These are phyloP conservation scores for Cryptocephalus moraei DNA, from an alignment of 2,888 invertebrate species.

Conservation along the genomic window DNA sequence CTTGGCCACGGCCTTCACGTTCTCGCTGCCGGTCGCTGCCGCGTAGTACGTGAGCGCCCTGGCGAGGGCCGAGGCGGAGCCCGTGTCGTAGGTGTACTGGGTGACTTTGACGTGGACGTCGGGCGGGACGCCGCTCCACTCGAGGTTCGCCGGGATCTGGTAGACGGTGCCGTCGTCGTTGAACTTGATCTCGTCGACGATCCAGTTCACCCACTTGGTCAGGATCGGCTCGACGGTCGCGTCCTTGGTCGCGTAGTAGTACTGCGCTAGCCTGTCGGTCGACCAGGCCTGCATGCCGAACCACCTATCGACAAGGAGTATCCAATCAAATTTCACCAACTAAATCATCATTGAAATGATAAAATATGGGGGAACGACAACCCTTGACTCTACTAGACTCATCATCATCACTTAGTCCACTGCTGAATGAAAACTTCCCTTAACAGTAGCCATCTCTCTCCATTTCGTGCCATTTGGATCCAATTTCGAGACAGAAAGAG, in stretches of 20 bases:
- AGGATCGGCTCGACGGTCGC: conserved; percentile 8
- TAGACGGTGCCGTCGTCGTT: background rate
- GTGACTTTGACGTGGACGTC: conserved; percentile 15
- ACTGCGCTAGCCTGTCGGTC: conserved; percentile 19
- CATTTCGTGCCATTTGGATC: too few species aligned
- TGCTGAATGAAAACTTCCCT: too few species aligned
- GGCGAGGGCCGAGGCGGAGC: conserved; percentile 20
- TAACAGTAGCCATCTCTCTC: too few species aligned
- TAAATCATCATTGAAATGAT: too few species aligned
- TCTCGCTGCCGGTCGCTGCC: conserved; percentile 15
- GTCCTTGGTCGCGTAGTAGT: conserved; percentile 20
- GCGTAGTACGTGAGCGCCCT: conserved; percentile 20
- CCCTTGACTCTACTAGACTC: too few species aligned
- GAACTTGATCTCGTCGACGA: background rate
- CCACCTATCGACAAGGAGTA: conserved; percentile 9
- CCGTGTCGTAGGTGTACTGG: conserved; percentile 15
- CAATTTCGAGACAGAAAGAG: too few species aligned
- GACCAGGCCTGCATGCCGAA: conserved; percentile 24
- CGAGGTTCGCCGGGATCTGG: conserved; percentile 3
- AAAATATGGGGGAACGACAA: too few species aligned
- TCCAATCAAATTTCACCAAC: too few species aligned
- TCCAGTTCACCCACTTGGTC: background rate
- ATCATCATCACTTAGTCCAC: too few species aligned
- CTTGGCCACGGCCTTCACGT: conserved; percentile 17
- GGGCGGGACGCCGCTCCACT: conserved; percentile 15